These are phyloP conservation scores for Choloepus hoffmanni DNA, from an alignment of 2,113 vertebrate genomes.

Conservation along the genomic window DNA sequence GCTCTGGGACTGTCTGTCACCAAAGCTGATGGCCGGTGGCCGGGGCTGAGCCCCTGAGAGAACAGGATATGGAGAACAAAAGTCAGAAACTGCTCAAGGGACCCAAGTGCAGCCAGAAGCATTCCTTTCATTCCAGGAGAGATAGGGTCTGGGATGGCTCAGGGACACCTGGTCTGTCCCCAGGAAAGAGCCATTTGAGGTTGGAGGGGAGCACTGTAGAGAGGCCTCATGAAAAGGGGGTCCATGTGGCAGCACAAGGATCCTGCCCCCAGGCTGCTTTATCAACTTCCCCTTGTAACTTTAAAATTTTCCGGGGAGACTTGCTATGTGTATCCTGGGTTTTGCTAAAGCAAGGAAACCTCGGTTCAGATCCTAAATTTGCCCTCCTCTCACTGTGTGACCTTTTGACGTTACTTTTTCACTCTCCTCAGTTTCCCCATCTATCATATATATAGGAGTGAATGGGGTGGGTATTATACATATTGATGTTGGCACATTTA, in stretches of 20 bases:
- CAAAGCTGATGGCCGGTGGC: conserved; percentile 76
- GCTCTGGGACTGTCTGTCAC: conserved; percentile 94
- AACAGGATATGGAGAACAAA: conserved; percentile 83
- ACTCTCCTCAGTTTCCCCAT: neutral
- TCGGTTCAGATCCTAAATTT: neutral
- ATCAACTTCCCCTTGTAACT: neutral
- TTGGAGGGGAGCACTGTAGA: conserved; percentile 32
- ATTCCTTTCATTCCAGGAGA: conserved; percentile 91
- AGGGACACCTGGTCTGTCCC: conserved; percentile 84
- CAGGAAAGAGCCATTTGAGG: conserved; percentile 75
- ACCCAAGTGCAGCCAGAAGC: conserved; percentile 83
- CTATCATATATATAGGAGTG: neutral
- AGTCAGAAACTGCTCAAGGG: conserved; percentile 88
- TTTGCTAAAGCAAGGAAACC: neutral
- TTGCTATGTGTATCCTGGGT: neutral
- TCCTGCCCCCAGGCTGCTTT: neutral
- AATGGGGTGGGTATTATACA: neutral
- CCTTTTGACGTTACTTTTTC: neutral
- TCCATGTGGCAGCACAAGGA: neutral
- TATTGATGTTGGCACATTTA: neutral
- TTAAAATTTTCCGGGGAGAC: neutral
- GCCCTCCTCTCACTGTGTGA: neutral
- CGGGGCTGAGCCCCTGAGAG: conserved; percentile 79
- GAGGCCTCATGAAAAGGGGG: neutral
- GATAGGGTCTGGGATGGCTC: conserved; percentile 89